Percentiles rank a stretch among this genome's conserved stretches.
Conservation (phyloP, 2,888 invertebrate species). For the Drosophila nr. medialis region DNA sequence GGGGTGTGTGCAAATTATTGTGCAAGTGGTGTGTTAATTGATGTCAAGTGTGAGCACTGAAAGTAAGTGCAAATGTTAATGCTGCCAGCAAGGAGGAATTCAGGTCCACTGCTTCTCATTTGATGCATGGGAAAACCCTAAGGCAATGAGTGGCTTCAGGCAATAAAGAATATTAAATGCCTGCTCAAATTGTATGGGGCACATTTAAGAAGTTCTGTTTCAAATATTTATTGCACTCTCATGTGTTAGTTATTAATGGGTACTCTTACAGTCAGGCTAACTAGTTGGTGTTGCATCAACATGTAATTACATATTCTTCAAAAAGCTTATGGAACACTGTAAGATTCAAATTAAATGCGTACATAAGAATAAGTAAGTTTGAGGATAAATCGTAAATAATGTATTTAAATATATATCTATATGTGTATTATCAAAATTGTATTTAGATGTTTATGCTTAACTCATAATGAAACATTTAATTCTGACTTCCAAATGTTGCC, state of each 20-base stretch:
- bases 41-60: conserved; percentile 31
- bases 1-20: conserved; percentile 3
- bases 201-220: conserved; percentile 2
- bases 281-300: background rate
- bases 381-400: background rate
- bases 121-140: background rate
- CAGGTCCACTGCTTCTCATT: background rate
- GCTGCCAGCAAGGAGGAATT: background rate
- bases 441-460: background rate
- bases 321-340: background rate
- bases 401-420: no score
- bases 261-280: background rate
- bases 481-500: background rate
- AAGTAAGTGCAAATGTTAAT: conserved; percentile 8
- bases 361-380: background rate
- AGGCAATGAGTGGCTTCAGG: conserved; percentile 11
- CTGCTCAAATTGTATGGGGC: conserved; percentile 1
- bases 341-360: background rate
- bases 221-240: conserved; percentile 2
- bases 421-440: background rate
- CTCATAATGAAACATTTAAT: background rate
- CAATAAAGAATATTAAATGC: conserved; percentile 3
- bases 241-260: conserved; percentile 1
- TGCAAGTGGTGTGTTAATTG: conserved; percentile 33
- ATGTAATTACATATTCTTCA: background rate